Conservation (phyloP, 2,113 vertebrate genomes). For the Silurus glanis region DNA sequence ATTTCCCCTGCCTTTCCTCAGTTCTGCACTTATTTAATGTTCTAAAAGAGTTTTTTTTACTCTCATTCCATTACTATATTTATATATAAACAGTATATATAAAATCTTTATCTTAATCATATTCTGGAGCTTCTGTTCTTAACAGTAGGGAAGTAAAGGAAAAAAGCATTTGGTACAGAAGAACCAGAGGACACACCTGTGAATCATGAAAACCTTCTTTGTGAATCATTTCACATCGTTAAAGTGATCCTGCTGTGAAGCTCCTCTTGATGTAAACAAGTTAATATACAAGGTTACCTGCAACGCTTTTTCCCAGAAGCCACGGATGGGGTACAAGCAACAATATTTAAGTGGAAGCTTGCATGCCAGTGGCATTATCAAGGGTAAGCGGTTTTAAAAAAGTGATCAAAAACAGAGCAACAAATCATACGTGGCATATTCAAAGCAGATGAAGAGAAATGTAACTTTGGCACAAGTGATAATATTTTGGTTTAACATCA, state of each 20-base stretch:
- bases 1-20: background rate
- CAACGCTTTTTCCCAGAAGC: slow-evolving; percentile 23
- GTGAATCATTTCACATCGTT: slow-evolving; percentile 14
- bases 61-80: background rate
- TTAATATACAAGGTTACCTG: slow-evolving; percentile 28
- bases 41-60: background rate
- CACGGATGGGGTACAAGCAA: slow-evolving; percentile 33
- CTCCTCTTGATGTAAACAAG: slow-evolving; percentile 32
- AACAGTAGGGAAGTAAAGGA: background rate
- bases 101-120: background rate
- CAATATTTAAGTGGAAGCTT: slow-evolving; percentile 25
- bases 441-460: background rate
- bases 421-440: slow-evolving; percentile 7
- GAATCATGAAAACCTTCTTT: slow-evolving; percentile 13
- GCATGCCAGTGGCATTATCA: slow-evolving; percentile 26
- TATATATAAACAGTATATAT: background rate
- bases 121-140: background rate
- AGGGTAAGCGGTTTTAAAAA: slow-evolving; percentile 14
- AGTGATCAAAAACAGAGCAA: slow-evolving; percentile 29
- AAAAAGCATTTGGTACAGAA: background rate
- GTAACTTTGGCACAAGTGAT: background rate
- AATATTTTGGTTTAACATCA: background rate
- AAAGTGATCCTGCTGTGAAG: background rate
- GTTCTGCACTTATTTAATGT: background rate
- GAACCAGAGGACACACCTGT: background rate